Conservation (phyloP, 2,113 vertebrate genomes). For the Papio anubis region DNA sequence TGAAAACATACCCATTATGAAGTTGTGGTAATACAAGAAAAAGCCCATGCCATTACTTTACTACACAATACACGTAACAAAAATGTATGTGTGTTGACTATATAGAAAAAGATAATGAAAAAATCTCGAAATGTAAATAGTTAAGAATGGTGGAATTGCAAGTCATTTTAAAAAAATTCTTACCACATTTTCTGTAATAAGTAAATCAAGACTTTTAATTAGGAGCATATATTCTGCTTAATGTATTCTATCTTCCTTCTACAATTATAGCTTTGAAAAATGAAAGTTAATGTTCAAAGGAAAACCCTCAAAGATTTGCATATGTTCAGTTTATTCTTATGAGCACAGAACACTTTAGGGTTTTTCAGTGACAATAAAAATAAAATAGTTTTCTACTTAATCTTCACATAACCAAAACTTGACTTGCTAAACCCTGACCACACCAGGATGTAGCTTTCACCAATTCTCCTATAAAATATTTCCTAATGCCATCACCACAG, state of each 20-base stretch:
- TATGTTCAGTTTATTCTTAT: background rate
- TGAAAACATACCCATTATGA: background rate
- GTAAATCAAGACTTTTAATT: conserved; percentile 24
- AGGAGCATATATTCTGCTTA: background rate
- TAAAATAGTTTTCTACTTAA: conserved; percentile 20
- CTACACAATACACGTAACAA: background rate
- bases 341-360: background rate
- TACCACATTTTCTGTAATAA: background rate
- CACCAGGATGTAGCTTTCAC: background rate
- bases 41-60: background rate
- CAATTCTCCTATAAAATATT: background rate
- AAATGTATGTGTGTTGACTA: background rate
- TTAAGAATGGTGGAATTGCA: background rate
- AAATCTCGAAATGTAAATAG: background rate
- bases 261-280: background rate
- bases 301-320: background rate
- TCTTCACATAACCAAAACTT: background rate
- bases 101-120: background rate
- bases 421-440: background rate
- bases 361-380: background rate
- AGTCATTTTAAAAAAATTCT: background rate
- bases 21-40: background rate
- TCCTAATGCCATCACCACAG: background rate
- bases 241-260: background rate
- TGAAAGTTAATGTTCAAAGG: conserved; percentile 16